Evolutionary conservation across 2,888 invertebrate genomes (phyloP), one percentile per base, ranked within the genome.

Genomic region (Meta bourneti): DNA sequence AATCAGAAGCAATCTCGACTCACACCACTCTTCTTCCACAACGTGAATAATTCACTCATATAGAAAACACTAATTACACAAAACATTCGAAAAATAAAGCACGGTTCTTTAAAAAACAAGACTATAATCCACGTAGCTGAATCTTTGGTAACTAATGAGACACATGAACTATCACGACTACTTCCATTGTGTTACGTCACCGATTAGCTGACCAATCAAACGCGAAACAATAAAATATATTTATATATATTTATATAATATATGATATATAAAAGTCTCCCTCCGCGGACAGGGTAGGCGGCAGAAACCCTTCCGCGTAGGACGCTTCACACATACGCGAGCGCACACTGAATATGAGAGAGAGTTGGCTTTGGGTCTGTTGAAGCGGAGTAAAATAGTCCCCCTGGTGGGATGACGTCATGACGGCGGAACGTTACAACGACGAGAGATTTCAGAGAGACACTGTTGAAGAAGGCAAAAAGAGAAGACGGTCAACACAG

Each of bases 401-500:
- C 82, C 82, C 77, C 85, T 90, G 90, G 90, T 90, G 90, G 90
- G 86, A 90, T 81, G 89, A 82, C 82, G 89, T 89, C 78, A 84
- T 84, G 48, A 78, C 87, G 72, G 79, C 89, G 83, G 77, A 84
- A 78, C 77, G 83, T 70, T 72, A 88, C 88, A 87, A 87, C 82
- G 77, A 91, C 77, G 78, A 83, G 82, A 85, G 85, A 85, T 79
- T 61, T 90, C 82, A 90, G 77, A 91, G 87, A 91, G 72, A 82
- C 82, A 87, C 71, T 79, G 54, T 87, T 91, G 91, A 91, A 90
- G 78, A 91, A 91, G 91, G 91, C 91, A 91, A 78, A 91, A 91
- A 82, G 83, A 91, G 91, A 91, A 82, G 91, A 87, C 91, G 87
- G 91, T 72, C 81, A 72, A 86, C 74, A 80, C 79, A 75, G 61